A percentile compares a stretch with the other conserved stretches of the same genome.
Conservation (phyloP, 2,113 vertebrate species). For the Rafetus swinhoei region DNA sequence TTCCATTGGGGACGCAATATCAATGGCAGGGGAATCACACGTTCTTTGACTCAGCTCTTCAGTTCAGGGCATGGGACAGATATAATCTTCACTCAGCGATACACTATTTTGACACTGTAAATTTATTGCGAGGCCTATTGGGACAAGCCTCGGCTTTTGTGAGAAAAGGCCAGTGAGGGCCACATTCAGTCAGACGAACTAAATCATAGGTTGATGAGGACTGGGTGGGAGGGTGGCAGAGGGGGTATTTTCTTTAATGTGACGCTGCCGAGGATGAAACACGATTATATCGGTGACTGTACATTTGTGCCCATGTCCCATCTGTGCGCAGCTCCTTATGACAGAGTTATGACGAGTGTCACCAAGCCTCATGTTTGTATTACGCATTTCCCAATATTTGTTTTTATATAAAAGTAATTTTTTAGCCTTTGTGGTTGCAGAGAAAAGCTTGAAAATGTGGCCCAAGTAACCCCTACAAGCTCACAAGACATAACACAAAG, state of each 20-base stretch:
- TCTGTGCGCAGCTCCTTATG: rapidly evolving
- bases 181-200: neutral
- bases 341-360: rapidly evolving
- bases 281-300: rapidly evolving
- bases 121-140: neutral
- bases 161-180: neutral
- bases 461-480: neutral
- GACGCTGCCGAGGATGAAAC: rapidly evolving
- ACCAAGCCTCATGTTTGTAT: rapidly evolving
- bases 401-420: neutral
- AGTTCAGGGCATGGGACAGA: constrained; percentile 39
- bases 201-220: neutral
- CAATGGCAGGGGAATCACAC: constrained; percentile 7
- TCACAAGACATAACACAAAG: neutral
- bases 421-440: neutral
- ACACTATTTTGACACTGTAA: neutral
- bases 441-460: neutral
- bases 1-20: constrained; percentile 62
- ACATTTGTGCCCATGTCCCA: rapidly evolving
- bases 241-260: neutral
- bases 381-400: rapidly evolving
- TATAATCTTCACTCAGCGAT: constrained; percentile 44
- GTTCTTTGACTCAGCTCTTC: neutral
- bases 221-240: neutral
- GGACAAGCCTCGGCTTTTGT: constrained; percentile 11